Base-by-base conservation (phyloP, 1,140 invertebrate species). In the Procambarus virginalis region DNA sequence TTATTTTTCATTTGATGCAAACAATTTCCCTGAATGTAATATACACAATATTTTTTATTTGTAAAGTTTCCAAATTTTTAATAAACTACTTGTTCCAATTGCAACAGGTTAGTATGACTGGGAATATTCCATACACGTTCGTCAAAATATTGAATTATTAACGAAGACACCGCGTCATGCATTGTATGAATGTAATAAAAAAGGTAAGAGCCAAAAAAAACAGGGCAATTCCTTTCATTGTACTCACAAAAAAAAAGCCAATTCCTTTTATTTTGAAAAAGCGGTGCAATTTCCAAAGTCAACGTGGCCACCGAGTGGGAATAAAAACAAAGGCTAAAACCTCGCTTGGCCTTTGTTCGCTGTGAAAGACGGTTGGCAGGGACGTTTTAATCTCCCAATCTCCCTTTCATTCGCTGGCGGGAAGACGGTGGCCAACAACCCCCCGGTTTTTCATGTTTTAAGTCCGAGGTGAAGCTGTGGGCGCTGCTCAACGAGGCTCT, bases 301-400 rank as follows among this genome's bases (percentile, higher is more conserved):
- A 73, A 73, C n/a, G 68, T 73, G 68, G 10, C 68, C n/a, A 73
- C n/a, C 22, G 34, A 22, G 68, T 34, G 22, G 22, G 68, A 73
- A 22, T 34, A 73, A 73, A 73, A 73, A 73, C 68, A 73, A 73
- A 73, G 68, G 68, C 22, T 73, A 34, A 73, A 73, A 73, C 68
- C n/a, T 34, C n/a, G 22, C 68, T 34, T 73, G 68, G 68, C 68
- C 68, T 73, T 73, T 73, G 68, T 73, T 73, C 68, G 68, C 68
- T 20, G 6, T 73, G 68, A 73, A 73, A 73, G 68, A 73, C 68
- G 68, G 68, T 73, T 73, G 68, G 68, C 68, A 73, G 68, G n/a
- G n/a, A 73, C n/a, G 68, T 73, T 73, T 73, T 73, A 73, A 73
- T 73, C 68, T 73, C 34, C 68, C 68, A 73, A 73, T 73, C 68